Conservation (phyloP, 1,140 invertebrate species). For the Drosophila seguyi region DNA sequence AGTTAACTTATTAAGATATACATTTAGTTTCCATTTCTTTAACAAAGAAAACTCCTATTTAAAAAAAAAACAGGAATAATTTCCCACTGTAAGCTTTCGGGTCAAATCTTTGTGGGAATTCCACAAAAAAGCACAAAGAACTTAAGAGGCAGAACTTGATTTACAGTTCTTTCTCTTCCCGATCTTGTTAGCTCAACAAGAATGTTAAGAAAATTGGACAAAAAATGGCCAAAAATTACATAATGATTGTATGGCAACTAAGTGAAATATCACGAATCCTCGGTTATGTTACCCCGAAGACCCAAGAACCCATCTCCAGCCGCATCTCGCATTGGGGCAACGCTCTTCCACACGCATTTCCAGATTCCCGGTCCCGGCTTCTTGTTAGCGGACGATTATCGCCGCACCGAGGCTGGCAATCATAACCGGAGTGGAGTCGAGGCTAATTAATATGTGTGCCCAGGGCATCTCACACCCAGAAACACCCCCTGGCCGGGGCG, state of each 20-base stretch:
- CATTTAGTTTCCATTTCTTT: neutral
- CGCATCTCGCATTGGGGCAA: conserved; percentile 12
- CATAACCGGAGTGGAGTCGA: conserved; percentile 13
- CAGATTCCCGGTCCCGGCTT: conserved; percentile 22
- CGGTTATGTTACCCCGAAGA: neutral
- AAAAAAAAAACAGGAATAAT: neutral
- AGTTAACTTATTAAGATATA: no score
- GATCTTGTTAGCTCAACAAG: conserved; percentile 8
- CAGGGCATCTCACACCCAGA: conserved; percentile 40
- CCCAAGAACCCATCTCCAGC: neutral
- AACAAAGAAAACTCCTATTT: neutral
- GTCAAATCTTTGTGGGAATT: conserved; percentile 8
- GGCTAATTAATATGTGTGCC: conserved; percentile 55
- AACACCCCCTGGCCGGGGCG: conserved; percentile 28
- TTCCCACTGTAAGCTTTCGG: neutral
- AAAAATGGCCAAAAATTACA: conserved; percentile 25
- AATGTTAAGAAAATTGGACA: conserved; percentile 9
- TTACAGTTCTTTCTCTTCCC: neutral
- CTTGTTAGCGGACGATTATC: conserved; percentile 56
- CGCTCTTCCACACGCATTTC: conserved; percentile 29
- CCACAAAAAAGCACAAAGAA: neutral
- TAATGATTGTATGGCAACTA: conserved; percentile 9
- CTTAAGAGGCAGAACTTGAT: neutral
- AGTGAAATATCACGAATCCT: conserved; percentile 26
- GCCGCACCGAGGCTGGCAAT: conserved; percentile 38